These are phyloP conservation scores for Hyposoter didymator DNA, from an alignment of 2,888 invertebrate genomes.

Conservation along the genomic window DNA sequence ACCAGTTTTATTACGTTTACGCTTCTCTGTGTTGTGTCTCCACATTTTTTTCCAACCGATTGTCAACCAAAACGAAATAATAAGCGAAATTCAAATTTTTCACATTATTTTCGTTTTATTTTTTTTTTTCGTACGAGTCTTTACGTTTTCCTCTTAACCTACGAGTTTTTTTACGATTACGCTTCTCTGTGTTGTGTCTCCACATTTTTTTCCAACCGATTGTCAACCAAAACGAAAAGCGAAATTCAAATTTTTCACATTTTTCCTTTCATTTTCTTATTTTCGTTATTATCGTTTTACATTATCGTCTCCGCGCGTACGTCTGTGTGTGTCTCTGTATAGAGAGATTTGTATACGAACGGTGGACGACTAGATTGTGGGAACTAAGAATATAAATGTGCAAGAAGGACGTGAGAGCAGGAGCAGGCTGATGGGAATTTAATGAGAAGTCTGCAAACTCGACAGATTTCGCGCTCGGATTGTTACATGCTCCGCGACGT, in stretches of 20 bases:
- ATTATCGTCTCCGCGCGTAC: neutral
- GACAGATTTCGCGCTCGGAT: constrained; percentile 55
- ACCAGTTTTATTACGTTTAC: no score
- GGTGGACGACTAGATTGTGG: neutral
- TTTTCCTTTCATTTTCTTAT: neutral
- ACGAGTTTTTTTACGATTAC: constrained; percentile 58
- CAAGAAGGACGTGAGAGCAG: constrained; percentile 10
- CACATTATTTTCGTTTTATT: no score
- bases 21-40: no score
- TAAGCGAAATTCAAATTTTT: no score
- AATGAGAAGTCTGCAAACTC: constrained; percentile 68
- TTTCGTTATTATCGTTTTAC: neutral
- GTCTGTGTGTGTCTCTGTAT: neutral
- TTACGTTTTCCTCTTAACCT: no score
- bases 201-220: neutral
- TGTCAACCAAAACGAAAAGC: neutral
- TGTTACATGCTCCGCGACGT: constrained; percentile 34
- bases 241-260: neutral
- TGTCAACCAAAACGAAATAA: no score
- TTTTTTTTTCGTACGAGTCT: no score
- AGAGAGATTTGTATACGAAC: neutral
- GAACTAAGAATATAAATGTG: constrained; percentile 6
- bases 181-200: constrained; percentile 30
- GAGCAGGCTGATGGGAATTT: constrained; percentile 71
- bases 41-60: no score